Evolutionary conservation across 2,888 invertebrate species (phyloP).

Genomic region (Phaonia tiefii): DNA sequence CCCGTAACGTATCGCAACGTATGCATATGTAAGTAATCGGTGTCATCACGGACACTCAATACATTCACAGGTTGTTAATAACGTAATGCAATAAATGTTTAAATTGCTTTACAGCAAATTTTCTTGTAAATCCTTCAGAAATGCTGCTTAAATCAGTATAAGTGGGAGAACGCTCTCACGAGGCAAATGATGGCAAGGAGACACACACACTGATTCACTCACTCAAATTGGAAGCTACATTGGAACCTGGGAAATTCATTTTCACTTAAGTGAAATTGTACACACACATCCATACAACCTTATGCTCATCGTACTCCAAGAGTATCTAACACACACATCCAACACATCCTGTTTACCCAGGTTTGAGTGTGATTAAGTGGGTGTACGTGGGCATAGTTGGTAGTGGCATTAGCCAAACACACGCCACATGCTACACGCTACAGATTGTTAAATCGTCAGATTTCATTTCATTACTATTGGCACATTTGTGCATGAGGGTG

Average conservation of each 20-base stretch:
- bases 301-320: neutral
- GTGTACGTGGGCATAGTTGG: neutral
- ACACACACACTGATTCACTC: too few relatives aligned
- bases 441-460: slow-evolving; percentile 10
- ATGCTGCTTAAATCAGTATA: neutral
- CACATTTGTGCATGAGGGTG: too few relatives aligned
- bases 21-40: too few relatives aligned
- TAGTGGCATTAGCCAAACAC: slow-evolving; percentile 19
- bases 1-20: too few relatives aligned
- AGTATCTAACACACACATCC: neutral
- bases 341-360: neutral
- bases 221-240: too few relatives aligned
- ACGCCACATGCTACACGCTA: neutral
- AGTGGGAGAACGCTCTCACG: neutral
- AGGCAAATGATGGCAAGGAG: neutral
- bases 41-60: too few relatives aligned
- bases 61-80: neutral
- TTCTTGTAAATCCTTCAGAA: neutral
- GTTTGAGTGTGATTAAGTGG: too few relatives aligned
- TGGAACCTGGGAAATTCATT: too few relatives aligned
- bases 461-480: slow-evolving; percentile 24
- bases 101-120: slow-evolving; percentile 18
- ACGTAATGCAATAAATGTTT: neutral
- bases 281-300: neutral
- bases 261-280: too few relatives aligned